Evolutionary conservation across 2,888 invertebrate species (phyloP).

Genomic region (Ptilodon capucinus): DNA sequence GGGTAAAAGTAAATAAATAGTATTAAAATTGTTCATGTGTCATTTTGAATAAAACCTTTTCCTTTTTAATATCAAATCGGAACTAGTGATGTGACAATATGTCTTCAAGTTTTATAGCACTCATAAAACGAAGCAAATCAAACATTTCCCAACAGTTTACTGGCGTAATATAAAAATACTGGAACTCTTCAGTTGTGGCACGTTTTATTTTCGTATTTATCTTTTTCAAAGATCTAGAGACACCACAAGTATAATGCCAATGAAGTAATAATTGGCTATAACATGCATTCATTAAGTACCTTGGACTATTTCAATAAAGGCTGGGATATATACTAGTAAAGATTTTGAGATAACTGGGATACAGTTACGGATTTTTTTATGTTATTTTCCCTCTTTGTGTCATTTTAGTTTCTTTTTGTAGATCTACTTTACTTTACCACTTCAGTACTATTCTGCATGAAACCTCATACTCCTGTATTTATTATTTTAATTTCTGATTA

Average conservation of each 20-base stretch:
- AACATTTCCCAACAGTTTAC: conserved; percentile 14
- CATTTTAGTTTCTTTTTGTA: neutral
- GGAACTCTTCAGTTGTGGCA: conserved; percentile 13
- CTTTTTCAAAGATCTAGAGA: conserved; percentile 21
- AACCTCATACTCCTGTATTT: too few relatives aligned
- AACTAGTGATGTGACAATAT: conserved; percentile 14
- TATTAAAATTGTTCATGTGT: neutral
- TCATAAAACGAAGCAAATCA: conserved; percentile 19
- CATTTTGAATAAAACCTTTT: neutral
- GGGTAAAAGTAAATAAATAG: too few relatives aligned
- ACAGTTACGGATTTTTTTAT: neutral
- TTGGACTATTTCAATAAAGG: conserved; percentile 27
- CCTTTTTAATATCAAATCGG: conserved; percentile 8
- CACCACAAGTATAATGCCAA: conserved; percentile 14
- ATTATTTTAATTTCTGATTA: too few relatives aligned
- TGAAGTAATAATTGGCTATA: conserved; percentile 25
- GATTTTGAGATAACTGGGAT: conserved; percentile 16
- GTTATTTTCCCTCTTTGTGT: conserved; percentile 5
- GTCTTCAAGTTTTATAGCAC: conserved; percentile 10
- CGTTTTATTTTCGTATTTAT: conserved; percentile 30
- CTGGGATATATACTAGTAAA: conserved; percentile 11
- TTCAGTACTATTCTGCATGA: too few relatives aligned
- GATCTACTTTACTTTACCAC: neutral
- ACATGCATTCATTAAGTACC: conserved; percentile 22
- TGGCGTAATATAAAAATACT: conserved; percentile 23